Base-by-base conservation (phyloP, 1,140 invertebrate species). In the Idris sp. region DNA sequence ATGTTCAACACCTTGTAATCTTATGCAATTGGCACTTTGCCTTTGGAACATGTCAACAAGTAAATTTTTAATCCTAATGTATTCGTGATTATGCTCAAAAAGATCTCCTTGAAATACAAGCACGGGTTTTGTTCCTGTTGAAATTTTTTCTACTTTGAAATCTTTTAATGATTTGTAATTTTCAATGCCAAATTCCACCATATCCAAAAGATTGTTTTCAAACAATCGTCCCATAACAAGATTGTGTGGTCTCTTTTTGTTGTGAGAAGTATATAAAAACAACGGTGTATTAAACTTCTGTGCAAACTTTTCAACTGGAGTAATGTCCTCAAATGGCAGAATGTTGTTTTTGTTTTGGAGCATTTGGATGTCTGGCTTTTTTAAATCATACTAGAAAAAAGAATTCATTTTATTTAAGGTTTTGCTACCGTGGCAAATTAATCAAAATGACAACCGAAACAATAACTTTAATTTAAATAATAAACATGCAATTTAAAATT, bases 171-270 rank as follows among this genome's bases (percentile, higher is more conserved):
- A 87, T 86, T 92, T 92, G 81, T 92, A 98, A 35, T 94, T 91
- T 65, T 95, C 93, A 10, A 99, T 90, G 13, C 96, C 95, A 64
- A 99, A 90, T 89, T 99, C 98, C 76, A 97, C 91, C 96, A 99
- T 98, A 82, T 99, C 98, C 30, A 99, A 87, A 16, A 99, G 84
- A 38, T 94, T 92, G 79, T 94, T 90, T 86, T 99, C 95, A 88
- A 93, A 99, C 76, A 95, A 93, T 74, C 98, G 89, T 1, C 96
- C 97, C 59, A 99, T 85, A 22, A 98, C 87, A 35, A 99, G 83
- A 88, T 98, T 98, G 80, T 99, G 91, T 1, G 98, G 97, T 13
- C 97, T 89, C 84, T 99, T 99, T 86, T 99, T 99, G 44, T 91
- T 95, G 71, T 96, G 93, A n/a, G 93, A 95, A 11, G 92, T 95